Evolutionary conservation across 2,113 vertebrate species (phyloP), one percentile per base, ranked within the genome.

Genomic region (Calidris pugnax): DNA sequence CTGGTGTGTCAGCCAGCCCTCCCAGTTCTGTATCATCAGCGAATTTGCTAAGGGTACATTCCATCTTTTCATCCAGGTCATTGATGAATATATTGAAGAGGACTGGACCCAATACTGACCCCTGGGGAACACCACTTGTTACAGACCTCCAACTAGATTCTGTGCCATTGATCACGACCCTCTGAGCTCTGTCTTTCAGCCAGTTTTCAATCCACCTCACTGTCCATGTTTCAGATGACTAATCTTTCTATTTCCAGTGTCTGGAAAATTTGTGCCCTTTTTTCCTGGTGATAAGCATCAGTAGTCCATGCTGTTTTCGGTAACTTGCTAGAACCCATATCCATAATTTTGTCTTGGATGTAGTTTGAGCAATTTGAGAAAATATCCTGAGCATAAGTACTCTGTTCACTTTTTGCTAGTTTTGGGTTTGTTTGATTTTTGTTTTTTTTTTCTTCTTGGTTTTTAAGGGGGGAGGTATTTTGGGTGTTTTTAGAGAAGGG

Each of bases 401-500:
- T 50, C 3, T 85, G 23, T 55, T 74, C 7, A 43, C 8, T 41
- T 12, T 48, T 60, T 56, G 6, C 17, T 43, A 18, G 10, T 48
- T 87, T 87, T 10, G 5, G 3, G 2, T 23, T 20, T 47, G 17
- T 47, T 87, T 12, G 6, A 2, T 1, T 23, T 48, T 48, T 5
- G 2, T 15, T 17, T 21, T 74, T 80, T 56, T 17, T 59, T 80
- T 59, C 14, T 35, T 17, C 8, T 6, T 11, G 20, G 4, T 10
- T 27, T 71, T 72, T 37, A 4, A 15, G 18, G 2, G 4, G 8
- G 4, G 1, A 0, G 1, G 15, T 12, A 13, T 14, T 69, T 57
- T 24, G 20, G 9, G 0, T 0, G 6, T 69, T 67, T 56, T 43
- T 43, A 37, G 22, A 43, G 26, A 4, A 55, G 2, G 2, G 2